phyloP scores from a whole-genome alignment of 2,113 vertebrate genomes.

The Anhinga rufa region DNA sequence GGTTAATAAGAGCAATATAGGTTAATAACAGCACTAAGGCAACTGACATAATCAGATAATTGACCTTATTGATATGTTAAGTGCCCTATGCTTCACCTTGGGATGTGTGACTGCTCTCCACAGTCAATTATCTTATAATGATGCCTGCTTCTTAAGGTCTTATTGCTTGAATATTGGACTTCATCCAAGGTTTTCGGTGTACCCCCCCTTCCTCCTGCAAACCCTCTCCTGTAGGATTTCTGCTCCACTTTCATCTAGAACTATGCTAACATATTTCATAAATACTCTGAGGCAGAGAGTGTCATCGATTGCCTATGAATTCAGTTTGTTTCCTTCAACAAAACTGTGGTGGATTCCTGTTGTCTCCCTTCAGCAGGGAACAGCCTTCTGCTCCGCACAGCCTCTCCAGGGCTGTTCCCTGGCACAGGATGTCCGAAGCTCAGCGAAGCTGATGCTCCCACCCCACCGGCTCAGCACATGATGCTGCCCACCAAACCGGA shows the following conservation, averaged over 20 bases:
- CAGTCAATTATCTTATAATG: slow-evolving; percentile 64
- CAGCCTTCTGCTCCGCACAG: neutral
- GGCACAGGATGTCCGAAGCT: accelerated
- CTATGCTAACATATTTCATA: neutral
- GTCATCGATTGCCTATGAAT: neutral
- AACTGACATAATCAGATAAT: slow-evolving; percentile 66
- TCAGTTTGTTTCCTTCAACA: neutral
- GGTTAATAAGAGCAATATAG: slow-evolving; percentile 75
- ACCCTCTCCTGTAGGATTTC: neutral
- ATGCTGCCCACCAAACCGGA: neutral
- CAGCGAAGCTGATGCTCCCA: accelerated
- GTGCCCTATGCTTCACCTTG: slow-evolving; percentile 66
- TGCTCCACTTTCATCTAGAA: neutral
- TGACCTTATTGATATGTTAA: slow-evolving; percentile 75
- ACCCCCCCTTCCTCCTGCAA: neutral
- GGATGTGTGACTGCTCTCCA: slow-evolving; percentile 49
- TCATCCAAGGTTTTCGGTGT: neutral
- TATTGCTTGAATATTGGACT: neutral
- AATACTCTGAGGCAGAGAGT: neutral
- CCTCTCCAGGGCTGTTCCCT: neutral
- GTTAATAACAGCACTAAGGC: slow-evolving; percentile 68
- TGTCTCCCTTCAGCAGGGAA: neutral
- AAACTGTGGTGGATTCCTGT: neutral
- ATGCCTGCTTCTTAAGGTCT: slow-evolving; percentile 21
- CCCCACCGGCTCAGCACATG: accelerated